Conservation (phyloP, 2,888 invertebrate species). For the Drosophila maculinotata region DNA sequence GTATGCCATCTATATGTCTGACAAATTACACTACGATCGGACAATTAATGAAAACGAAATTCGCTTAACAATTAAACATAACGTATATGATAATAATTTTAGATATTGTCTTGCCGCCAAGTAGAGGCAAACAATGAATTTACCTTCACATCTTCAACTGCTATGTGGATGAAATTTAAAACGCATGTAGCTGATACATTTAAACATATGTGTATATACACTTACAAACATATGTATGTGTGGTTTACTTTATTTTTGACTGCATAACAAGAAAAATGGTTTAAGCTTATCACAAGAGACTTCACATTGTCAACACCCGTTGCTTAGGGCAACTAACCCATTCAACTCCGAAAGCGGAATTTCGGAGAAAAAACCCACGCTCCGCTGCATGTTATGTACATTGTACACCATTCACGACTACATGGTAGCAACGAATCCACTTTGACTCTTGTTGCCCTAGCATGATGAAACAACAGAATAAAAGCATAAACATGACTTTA, state of each 20-base stretch:
- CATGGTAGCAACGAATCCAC: background rate
- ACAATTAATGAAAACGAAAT: background rate
- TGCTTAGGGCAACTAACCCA: slow-evolving; percentile 9
- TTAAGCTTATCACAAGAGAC: slow-evolving; percentile 29
- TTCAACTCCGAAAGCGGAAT: slow-evolving; percentile 13
- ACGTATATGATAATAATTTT: background rate
- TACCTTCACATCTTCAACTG: background rate
- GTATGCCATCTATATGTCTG: background rate
- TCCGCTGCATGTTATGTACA: slow-evolving; percentile 54
- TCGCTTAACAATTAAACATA: background rate
- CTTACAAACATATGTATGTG: no score
- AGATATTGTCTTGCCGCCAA: background rate
- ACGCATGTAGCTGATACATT: no score
- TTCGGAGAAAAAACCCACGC: slow-evolving; percentile 29
- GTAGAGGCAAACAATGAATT: background rate
- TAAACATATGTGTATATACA: background rate
- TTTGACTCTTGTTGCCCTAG: background rate
- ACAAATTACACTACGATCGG: no score
- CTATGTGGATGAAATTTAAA: background rate
- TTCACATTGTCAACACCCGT: slow-evolving; percentile 26
- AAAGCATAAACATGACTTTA: slow-evolving; percentile 68
- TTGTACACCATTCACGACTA: slow-evolving; percentile 30
- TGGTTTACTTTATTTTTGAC: slow-evolving; percentile 20
- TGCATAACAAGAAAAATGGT: slow-evolving; percentile 9
- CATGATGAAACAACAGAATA: slow-evolving; percentile 22